Evolutionary conservation across 35 echinoderm and acorn worm species (phyloP), one percentile per base, ranked within the genome.

Genomic region (Patiria miniata): DNA sequence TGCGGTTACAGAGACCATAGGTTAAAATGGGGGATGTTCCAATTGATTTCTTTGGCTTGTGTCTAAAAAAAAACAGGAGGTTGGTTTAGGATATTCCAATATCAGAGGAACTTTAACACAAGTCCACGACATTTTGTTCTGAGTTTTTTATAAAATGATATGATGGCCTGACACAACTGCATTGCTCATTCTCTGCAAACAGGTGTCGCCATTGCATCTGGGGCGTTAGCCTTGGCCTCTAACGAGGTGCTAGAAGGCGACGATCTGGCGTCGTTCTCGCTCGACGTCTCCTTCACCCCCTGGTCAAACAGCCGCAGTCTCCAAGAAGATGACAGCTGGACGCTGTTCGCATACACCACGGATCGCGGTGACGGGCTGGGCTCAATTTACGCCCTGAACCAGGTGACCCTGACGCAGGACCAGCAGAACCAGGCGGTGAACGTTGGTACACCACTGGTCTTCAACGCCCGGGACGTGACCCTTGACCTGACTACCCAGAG

Each of bases 211-310:
- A 60, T 95, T 3, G 42, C 78, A 36, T 52, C 77, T 0, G 39
- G 68, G 5, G 18, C 18, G 0, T 85, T 90, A 68, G 36, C 53
- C 5, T 47, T 91, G n/a, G 85, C 53, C 28, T 82, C 85, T 12
- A 18, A 40, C 0, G 80, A 83, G 12, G 61, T 87, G n/a, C 90
- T 95, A 0, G 84, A 93, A 61, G 84, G 91, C 0, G 95, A 97
- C 50, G 36, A 89, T 33, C 39, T 55, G 6, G 91, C 93, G 73
- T 85, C 87, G 1, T 87, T 97, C 80, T 38, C 14, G 0, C 79
- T 93, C 39, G 84, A 90, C 33, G 87, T 89, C 29, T 77, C 40
- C 2, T 59, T 82, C 5, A 68, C 15, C 9, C 26, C 87, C 15
- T 90, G 86, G 79, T 7, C 36, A 23, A 39, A 76, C 16, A 89